These are phyloP conservation scores for Gorsachius goisagi DNA, from an alignment of 2,113 vertebrate species.

Conservation along the genomic window DNA sequence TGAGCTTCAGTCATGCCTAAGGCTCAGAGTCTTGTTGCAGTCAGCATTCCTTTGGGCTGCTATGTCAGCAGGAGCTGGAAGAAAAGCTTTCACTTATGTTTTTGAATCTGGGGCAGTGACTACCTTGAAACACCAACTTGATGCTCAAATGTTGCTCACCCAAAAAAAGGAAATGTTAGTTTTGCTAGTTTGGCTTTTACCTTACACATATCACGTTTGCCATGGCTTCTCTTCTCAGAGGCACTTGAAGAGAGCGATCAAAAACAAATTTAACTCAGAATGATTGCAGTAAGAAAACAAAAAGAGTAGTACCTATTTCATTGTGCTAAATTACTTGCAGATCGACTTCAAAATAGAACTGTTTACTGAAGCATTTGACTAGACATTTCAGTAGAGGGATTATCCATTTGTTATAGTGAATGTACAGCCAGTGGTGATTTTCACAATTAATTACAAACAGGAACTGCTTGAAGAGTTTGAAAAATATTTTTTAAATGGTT, in stretches of 20 bases:
- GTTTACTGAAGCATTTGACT: not conserved
- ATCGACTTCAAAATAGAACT: not conserved
- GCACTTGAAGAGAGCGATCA: not conserved
- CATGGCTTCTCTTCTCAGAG: not conserved
- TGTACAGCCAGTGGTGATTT: not conserved
- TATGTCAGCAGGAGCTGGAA: conserved; percentile 41
- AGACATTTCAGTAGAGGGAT: not conserved
- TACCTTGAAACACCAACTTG: not conserved
- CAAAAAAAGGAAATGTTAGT: not conserved
- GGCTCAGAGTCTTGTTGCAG: not conserved
- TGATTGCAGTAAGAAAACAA: not conserved
- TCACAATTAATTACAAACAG: not conserved
- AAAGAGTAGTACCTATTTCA: not conserved
- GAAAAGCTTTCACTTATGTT: not conserved
- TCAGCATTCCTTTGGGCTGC: conserved; percentile 25
- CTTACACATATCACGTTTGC: not conserved
- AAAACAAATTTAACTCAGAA: not conserved
- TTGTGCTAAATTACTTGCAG: not conserved
- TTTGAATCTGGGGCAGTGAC: not conserved
- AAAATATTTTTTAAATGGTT: not conserved
- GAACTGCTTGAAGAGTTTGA: not conserved
- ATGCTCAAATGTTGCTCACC: not conserved
- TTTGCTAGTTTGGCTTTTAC: not conserved
- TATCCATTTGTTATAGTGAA: not conserved
- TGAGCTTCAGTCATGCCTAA: conserved; percentile 18